Evolutionary conservation across 1,140 invertebrate species (phyloP).

Genomic region (Aphaenogaster floridana): DNA sequence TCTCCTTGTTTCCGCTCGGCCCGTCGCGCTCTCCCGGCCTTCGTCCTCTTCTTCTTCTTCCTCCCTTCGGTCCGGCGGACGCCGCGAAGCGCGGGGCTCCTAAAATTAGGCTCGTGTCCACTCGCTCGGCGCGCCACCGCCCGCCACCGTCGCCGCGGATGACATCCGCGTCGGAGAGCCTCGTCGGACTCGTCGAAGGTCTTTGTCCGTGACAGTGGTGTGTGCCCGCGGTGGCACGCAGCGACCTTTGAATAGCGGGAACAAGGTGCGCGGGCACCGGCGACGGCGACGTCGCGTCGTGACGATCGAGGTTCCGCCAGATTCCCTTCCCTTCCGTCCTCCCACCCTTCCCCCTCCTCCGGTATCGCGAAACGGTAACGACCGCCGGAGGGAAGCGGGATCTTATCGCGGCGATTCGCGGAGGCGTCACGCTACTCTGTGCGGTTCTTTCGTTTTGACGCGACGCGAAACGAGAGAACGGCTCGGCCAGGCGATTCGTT

Average conservation of each 20-base stretch:
- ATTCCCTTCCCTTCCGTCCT: conserved; percentile 20
- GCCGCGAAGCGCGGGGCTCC: conserved; percentile 21
- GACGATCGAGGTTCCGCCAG: not conserved
- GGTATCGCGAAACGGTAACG: conserved; percentile 1
- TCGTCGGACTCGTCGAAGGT: conserved; percentile 65
- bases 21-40: conserved; percentile 12
- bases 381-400: not conserved
- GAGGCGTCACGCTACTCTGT: not conserved
- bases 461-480: not conserved
- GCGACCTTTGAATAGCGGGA: conserved; percentile 54
- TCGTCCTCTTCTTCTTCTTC: conserved; percentile 5
- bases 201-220: conserved; percentile 61
- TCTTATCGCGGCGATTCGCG: not conserved
- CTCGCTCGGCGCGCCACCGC: conserved; percentile 58
- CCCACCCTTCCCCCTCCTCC: not conserved
- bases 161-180: conserved; percentile 69
- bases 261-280: not conserved
- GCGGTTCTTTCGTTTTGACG: not conserved
- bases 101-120: conserved; percentile 69
- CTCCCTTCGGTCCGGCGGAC: conserved; percentile 19
- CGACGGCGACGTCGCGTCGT: not conserved
- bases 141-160: conserved; percentile 62
- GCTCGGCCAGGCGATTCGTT: not conserved
- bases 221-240: conserved; percentile 13
- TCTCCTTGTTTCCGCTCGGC: conserved; percentile 33